Percentiles rank a stretch among this genome's conserved stretches.
Conservation (phyloP, 2,888 invertebrate species). For the Orthonevra nobilis region DNA sequence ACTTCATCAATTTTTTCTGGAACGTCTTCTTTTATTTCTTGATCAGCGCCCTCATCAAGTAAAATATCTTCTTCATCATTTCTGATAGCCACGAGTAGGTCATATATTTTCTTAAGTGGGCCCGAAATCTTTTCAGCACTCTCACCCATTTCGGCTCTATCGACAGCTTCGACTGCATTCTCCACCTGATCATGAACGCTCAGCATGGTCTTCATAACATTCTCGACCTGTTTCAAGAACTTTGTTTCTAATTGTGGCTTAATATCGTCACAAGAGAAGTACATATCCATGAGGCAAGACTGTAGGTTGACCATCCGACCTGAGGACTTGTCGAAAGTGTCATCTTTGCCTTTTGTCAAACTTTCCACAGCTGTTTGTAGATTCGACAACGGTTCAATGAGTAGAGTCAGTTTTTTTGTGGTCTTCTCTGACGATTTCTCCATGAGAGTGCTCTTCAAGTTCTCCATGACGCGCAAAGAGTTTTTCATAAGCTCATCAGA, state of each 20-base stretch:
- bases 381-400: conserved; percentile 47
- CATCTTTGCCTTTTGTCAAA: conserved; percentile 35
- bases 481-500: conserved; percentile 39
- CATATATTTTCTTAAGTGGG: conserved; percentile 28
- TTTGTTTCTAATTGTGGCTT: conserved; percentile 7
- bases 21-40: neutral
- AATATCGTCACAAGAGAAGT: conserved; percentile 61
- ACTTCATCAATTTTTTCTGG: neutral
- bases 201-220: conserved; percentile 42
- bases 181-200: conserved; percentile 59
- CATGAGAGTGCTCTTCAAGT: conserved; percentile 28
- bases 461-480: conserved; percentile 35
- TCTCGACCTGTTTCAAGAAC: conserved; percentile 5
- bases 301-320: conserved; percentile 62
- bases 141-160: conserved; percentile 37
- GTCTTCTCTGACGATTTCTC: conserved; percentile 34
- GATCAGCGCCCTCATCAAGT: neutral
- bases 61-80: conserved; percentile 36
- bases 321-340: conserved; percentile 53
- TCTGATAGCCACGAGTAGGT: conserved; percentile 3
- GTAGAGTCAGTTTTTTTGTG: conserved; percentile 10
- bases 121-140: conserved; percentile 29
- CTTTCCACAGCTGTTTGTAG: conserved; percentile 51
- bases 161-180: conserved; percentile 30
- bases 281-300: conserved; percentile 61